phyloP scores from a whole-genome alignment of 1,140 invertebrate genomes.

The Ephestia elutella region DNA sequence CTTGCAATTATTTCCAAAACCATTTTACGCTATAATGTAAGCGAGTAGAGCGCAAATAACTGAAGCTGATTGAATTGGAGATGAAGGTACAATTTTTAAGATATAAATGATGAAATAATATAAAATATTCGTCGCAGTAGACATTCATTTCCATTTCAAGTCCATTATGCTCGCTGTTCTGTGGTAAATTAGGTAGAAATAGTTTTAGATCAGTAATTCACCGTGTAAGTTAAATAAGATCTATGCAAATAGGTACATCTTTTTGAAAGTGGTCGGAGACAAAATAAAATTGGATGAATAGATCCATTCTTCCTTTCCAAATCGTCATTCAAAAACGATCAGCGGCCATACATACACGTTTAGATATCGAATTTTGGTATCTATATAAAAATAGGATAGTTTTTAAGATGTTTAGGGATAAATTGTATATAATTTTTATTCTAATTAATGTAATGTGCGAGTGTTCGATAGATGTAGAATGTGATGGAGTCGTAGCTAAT shows the following conservation, averaged over 20 bases:
- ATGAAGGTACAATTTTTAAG: constrained; percentile 11
- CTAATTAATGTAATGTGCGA: constrained; percentile 69
- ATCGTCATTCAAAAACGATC: constrained; percentile 19
- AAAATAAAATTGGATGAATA: background rate
- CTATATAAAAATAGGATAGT: constrained; percentile 41
- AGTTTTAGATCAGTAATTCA: constrained; percentile 21
- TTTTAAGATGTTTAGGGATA: constrained; percentile 51
- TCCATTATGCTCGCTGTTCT: constrained; percentile 43
- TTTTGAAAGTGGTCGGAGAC: background rate
- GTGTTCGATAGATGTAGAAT: constrained; percentile 70
- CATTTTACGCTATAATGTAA: background rate
- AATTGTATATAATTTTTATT: constrained; percentile 70
- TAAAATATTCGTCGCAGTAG: constrained; percentile 2
- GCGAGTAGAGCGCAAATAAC: background rate
- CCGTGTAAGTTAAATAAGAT: constrained; percentile 20
- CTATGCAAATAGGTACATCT: constrained; percentile 3
- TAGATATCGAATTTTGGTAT: constrained; percentile 41
- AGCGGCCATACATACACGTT: constrained; percentile 48
- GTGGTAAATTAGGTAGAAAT: constrained; percentile 38
- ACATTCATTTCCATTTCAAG: constrained; percentile 26
- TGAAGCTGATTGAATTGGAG: constrained; percentile 11
- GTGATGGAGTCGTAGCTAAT: constrained; percentile 56
- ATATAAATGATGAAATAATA: background rate
- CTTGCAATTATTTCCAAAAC: background rate
- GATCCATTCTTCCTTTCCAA: background rate